These are phyloP conservation scores for Sicus ferrugineus DNA, from an alignment of 2,888 invertebrate genomes.

Conservation along the genomic window DNA sequence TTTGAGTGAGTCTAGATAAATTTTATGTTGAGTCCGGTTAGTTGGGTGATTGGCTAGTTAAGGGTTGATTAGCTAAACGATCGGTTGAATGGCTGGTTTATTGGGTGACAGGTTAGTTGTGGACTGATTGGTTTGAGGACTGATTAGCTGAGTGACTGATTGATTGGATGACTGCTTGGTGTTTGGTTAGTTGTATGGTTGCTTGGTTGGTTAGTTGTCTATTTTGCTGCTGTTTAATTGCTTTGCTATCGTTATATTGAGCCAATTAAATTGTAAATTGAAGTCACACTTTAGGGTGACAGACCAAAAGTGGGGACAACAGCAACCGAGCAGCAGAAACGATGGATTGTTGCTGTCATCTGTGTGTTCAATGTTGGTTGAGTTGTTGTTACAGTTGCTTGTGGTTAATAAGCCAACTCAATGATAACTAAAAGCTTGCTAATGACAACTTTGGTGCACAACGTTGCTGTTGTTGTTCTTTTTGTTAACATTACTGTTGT, in stretches of 20 bases:
- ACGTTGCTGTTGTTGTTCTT: not conserved
- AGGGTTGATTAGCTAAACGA: too few relatives aligned
- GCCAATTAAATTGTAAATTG: constrained; percentile 28
- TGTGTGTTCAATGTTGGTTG: not conserved
- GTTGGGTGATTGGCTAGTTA: too few relatives aligned
- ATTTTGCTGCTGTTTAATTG: not conserved
- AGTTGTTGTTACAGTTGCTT: not conserved
- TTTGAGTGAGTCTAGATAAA: too few relatives aligned
- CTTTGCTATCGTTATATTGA: not conserved
- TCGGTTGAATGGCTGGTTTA: too few relatives aligned
- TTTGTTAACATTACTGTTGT: not conserved
- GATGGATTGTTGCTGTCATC: constrained; percentile 8
- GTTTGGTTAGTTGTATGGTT: too few relatives aligned
- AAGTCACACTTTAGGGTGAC: constrained; percentile 1
- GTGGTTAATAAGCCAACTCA: not conserved
- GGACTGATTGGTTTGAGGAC: too few relatives aligned
- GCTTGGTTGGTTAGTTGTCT: not conserved
- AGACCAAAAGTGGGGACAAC: not conserved
- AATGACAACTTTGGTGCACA: constrained; percentile 19
- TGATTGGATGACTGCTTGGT: too few relatives aligned
- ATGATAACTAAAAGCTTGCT: constrained; percentile 1
- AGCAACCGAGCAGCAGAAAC: not conserved
- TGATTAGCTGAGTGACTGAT: too few relatives aligned
- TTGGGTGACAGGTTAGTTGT: too few relatives aligned
- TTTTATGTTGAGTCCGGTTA: too few relatives aligned